Base-by-base conservation (phyloP, 2,888 invertebrate species). In the Volucella inanis region DNA sequence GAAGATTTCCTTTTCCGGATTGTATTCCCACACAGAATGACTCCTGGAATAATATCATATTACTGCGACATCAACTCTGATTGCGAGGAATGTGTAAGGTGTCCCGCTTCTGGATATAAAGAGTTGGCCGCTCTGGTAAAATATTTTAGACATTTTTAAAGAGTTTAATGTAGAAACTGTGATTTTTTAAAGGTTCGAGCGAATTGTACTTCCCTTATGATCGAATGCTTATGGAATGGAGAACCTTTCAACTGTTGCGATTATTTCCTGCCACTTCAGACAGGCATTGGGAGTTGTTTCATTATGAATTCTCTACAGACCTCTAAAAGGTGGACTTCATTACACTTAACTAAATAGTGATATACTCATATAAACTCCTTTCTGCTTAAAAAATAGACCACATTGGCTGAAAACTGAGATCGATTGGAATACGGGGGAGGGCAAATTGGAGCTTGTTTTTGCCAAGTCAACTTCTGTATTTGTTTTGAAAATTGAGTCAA, bases 251-350 rank as follows among this genome's bases (percentile, higher is more conserved):
- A 94, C 52, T 95, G 95, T 88, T 95, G 95, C 88, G 90, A 93
- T 57, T 94, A 94, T 88, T 95, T 95, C 87, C 89, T 92, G 54
- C 93, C 93, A 0, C 90, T 95, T 45, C 91, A 93, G 45, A 94
- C 95, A 0, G 94, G 94, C 50, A 89, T 93, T 18, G 95, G 95
- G 1, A 90, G 90, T 10, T 95, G 95, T 88, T 94, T 93, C 81
- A 92, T 94, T 31, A 90, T 95, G 2, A 95, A 95, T 88, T 94
- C 94, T 9, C 90, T 93, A 72, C 94, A 94, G 87, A 92, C 93
- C n/a, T 92, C 90, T 89, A 92, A 93, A 89, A 92, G 90, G 91
- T 90, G 87, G 87, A 86, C 6, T 6, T 22, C n/a, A 22, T 12
- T 39, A 41, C 39, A 49, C 12, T 18, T 41, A 22, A 8, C 9